phyloP scores from a whole-genome alignment of 2,797 vertebrate genomes.

The Vespertilio murinus region DNA sequence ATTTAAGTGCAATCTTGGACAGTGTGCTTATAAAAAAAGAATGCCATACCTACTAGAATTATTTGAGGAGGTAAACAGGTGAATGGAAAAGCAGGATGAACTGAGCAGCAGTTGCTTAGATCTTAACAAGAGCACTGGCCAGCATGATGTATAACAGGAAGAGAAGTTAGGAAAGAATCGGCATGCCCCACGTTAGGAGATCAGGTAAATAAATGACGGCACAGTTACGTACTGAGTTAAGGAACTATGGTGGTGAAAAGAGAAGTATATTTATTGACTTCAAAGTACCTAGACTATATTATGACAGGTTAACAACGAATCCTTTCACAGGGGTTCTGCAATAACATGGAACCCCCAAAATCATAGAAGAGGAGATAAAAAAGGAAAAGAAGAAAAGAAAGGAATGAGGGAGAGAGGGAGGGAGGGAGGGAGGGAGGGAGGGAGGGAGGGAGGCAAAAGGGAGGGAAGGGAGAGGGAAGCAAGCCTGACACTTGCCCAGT shows the following conservation, averaged over 20 bases:
- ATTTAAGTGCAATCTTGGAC: neutral
- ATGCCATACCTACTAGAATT: neutral
- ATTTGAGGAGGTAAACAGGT: neutral
- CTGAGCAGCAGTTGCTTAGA: neutral
- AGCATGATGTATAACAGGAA: neutral
- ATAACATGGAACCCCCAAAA: neutral
- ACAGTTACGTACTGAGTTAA: neutral
- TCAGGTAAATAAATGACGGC: neutral
- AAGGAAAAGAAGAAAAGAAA: neutral
- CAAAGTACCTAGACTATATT: neutral
- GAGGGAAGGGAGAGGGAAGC: neutral
- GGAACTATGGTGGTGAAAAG: neutral
- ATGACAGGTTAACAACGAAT: neutral
- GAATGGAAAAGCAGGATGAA: neutral
- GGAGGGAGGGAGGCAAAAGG: neutral
- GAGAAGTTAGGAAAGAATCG: neutral
- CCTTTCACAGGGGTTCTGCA: neutral
- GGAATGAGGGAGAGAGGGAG: neutral
- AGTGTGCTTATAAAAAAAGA: neutral
- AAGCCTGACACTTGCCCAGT: neutral
- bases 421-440: too few species aligned
- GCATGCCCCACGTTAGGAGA: neutral
- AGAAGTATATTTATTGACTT: neutral
- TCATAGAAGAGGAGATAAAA: neutral
- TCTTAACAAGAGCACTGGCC: neutral